Base-by-base conservation (phyloP, 1,140 invertebrate species). In the Drosophila prosaltans region DNA sequence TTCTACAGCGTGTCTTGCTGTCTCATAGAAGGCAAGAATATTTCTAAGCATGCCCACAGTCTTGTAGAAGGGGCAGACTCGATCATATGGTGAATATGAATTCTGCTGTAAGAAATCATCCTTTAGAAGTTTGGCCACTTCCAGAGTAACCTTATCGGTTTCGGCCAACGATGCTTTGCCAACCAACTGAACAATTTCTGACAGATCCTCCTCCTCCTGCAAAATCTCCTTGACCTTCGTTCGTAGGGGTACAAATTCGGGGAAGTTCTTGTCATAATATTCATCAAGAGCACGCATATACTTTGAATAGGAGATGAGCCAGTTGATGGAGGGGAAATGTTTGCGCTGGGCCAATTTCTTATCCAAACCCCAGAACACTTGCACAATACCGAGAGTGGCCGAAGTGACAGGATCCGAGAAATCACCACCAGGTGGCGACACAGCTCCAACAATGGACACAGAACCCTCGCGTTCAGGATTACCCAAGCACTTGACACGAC, bases 351-450 rank as follows among this genome's bases (percentile, higher is more conserved):
- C 99, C 45, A 99, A 94, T 93, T 99, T 99, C 93, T 99, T 99
- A 92, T 99, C 99, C 78, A 99, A 94, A 78, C 99, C 99, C 99
- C 99, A 99, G 94, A 99, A 99, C 92, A 99, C 99, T 94, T 99
- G 99, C n/a, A 99, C 99, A 93, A 99, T 99, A 95, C 98, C 98
- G 58, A 99, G 95, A 5, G 99, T 99, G 61, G 99, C 98, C 0
- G 98, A 98, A 2, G 99, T 99, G n/a, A 99, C 99, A 68, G 99
- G 99, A 95, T 99, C 99, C 24, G 99, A 99, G 94, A 99, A 99
- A 93, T 99, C 99, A 95, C 99, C 99, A 95, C 99, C 99, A 92
- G 99, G 99, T 48, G 99, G 99, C 24, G 99, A 99, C 68, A 99
- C 99, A 88, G 99, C 99, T 84, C 99, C 99, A 28, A 99, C 99